Evolutionary conservation across 2,888 invertebrate genomes (phyloP), one percentile per base, ranked within the genome.

Genomic region (Drosophila melanosoma): DNA sequence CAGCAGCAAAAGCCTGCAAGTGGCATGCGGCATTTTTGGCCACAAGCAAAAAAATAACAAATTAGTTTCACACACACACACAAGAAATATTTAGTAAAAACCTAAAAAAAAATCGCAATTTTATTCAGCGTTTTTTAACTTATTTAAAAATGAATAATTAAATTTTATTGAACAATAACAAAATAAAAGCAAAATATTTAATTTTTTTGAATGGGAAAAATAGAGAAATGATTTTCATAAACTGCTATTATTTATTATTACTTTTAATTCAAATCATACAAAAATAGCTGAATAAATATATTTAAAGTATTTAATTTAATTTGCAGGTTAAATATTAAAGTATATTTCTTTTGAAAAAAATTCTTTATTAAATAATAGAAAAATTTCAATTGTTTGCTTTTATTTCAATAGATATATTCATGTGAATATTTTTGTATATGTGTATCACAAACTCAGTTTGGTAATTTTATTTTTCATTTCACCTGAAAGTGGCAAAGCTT

Each of bases 1-100:
- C 54, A 15, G 36, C 29, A 45, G 54, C 52, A 60, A 61, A 26
- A 36, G 51, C 66, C 62, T 42, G 36, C 52, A 56, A 62, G 58
- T 53, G 32, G 15, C 36, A 15, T 15, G 42, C 45, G 12, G 56
- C 57, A 12, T 20, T 45, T 45, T 62, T 15, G 11, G 11, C 12
- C 29, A 29, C 5, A 29, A 29, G 29, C 17, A 12, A 63, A 26
- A 38, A 7, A 26, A 52, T 12, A 12, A 53, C 20, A 53, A 23
- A 23, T 45, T 45, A 20, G 42, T 12, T 20, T 20, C 42, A 45
- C 12, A 17, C 42, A 45, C 12, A 17, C 17, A 20, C 42, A 12
- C 12, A 20, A 12, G 6, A n/a, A 40, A n/a, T 11, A 5, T 17
- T 38, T 17, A 1, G 12, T 12, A 0, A 12, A 5, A 12, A 33